phyloP scores from a whole-genome alignment of 2,888 invertebrate species.

The Nomada lathburiana region DNA sequence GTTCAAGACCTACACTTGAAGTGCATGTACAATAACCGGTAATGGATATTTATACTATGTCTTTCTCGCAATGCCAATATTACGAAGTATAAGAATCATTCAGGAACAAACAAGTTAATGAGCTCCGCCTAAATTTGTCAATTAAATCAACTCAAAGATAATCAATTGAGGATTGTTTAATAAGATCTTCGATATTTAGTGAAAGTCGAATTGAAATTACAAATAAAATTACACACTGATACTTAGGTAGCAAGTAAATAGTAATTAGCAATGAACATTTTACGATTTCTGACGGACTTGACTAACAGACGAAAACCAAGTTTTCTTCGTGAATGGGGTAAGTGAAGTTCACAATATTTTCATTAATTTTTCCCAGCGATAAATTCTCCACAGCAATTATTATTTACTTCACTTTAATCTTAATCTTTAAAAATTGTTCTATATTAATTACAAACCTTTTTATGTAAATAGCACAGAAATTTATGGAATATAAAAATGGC shows the following conservation, averaged over 20 bases:
- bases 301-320: slow-evolving; percentile 84
- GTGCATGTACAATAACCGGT: background rate
- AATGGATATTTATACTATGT: background rate
- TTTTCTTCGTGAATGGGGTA: slow-evolving; percentile 85
- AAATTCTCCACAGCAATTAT: too few relatives aligned
- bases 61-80: background rate
- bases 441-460: background rate
- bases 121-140: background rate
- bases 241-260: background rate
- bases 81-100: background rate
- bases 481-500: slow-evolving; percentile 72
- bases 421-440: background rate
- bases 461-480: slow-evolving; percentile 81
- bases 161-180: too few relatives aligned
- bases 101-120: too few relatives aligned
- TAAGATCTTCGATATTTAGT: too few relatives aligned
- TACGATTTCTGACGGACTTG: slow-evolving; percentile 83
- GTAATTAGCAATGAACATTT: slow-evolving; percentile 81
- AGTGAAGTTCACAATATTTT: slow-evolving; percentile 47
- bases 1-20: background rate
- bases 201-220: background rate
- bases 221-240: background rate
- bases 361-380: background rate
- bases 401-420: background rate
- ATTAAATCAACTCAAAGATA: background rate